phyloP scores from a whole-genome alignment of 2,888 invertebrate genomes.

The Trichogramma evanescens region DNA sequence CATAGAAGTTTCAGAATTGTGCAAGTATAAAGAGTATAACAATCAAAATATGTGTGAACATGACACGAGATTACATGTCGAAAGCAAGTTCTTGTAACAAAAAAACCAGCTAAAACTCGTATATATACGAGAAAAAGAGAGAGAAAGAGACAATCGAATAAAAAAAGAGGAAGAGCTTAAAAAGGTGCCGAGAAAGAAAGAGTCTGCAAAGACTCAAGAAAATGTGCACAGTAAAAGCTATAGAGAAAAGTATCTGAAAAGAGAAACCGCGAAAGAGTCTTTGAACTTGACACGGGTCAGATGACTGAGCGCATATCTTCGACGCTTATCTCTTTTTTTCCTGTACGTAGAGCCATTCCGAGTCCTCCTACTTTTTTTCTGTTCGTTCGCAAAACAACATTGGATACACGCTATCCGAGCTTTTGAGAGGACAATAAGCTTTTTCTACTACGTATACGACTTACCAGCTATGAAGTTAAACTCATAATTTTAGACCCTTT shows the following conservation, averaged over 20 bases:
- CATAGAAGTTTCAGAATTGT: too few species aligned
- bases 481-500: too few species aligned
- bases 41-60: too few species aligned
- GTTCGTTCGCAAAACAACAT: too few species aligned
- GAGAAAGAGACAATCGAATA: neutral
- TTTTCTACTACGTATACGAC: neutral
- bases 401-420: neutral
- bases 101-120: neutral
- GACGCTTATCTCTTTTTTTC: slow-evolving; percentile 4
- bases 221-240: too few species aligned
- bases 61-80: neutral
- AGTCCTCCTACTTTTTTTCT: too few species aligned
- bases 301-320: slow-evolving; percentile 28
- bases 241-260: too few species aligned
- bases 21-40: too few species aligned
- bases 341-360: too few species aligned
- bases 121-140: neutral
- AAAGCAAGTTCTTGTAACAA: neutral
- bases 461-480: neutral
- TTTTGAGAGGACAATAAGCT: slow-evolving; percentile 3
- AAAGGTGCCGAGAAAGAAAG: neutral
- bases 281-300: slow-evolving; percentile 47
- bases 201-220: neutral
- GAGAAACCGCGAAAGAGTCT: slow-evolving; percentile 27
- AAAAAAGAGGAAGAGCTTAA: slow-evolving; percentile 7